phyloP scores from a whole-genome alignment of 2,113 vertebrate species.

The Paracanthobrama guichenoti region DNA sequence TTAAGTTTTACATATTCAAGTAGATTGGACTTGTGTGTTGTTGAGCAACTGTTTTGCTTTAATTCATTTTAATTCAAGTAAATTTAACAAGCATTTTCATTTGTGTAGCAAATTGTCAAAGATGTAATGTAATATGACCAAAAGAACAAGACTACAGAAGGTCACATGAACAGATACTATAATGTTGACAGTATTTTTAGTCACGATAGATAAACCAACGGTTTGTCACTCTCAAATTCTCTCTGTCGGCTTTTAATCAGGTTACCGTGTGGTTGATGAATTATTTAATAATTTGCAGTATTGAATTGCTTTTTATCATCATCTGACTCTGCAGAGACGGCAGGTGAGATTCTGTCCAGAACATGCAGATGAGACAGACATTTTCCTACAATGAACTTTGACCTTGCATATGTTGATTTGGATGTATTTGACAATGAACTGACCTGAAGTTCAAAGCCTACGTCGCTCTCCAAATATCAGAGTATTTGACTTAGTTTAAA shows the following conservation, averaged over 20 bases:
- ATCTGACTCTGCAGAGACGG: constrained; percentile 6
- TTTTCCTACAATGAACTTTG: not conserved
- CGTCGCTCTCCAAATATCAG: not conserved
- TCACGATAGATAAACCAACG: not conserved
- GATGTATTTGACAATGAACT: not conserved
- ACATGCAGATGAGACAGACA: not conserved
- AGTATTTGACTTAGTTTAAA: not conserved
- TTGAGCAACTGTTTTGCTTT: too few relatives aligned
- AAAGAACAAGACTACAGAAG: not conserved
- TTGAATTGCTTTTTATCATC: constrained; percentile 23
- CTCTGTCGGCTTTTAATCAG: constrained; percentile 13
- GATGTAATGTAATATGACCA: not conserved
- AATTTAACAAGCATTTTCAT: not conserved
- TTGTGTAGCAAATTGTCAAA: not conserved
- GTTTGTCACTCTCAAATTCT: constrained; percentile 11
- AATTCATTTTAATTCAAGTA: too few relatives aligned
- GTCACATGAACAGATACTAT: not conserved
- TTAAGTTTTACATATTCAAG: not conserved
- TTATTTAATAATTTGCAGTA: constrained; percentile 15
- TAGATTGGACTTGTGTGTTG: not conserved
- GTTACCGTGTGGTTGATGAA: constrained; percentile 5
- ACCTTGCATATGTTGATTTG: not conserved
- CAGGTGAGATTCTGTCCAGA: constrained; percentile 9
- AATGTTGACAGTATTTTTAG: not conserved
- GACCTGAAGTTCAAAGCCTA: not conserved